Conservation (phyloP, 2,797 vertebrate species). For the Thunnus albacares region DNA sequence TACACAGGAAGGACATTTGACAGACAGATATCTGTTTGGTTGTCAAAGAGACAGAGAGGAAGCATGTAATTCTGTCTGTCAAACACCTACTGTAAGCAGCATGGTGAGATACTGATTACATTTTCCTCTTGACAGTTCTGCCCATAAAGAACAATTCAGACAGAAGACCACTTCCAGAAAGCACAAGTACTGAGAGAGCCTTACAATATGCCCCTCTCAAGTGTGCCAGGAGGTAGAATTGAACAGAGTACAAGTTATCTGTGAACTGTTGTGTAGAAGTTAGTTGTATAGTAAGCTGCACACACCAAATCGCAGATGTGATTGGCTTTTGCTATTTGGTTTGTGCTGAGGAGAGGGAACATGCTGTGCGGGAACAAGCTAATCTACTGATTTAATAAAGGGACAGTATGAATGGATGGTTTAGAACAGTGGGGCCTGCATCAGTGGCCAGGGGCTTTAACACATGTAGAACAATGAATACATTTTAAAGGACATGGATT, state of each 20-base stretch:
- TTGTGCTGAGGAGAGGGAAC: conserved; percentile 53
- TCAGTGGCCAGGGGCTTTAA: conserved; percentile 5
- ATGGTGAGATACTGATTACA: conserved; percentile 55
- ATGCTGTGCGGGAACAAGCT: conserved; percentile 62
- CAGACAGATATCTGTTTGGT: conserved; percentile 23
- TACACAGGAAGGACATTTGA: conserved; percentile 8
- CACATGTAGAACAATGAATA: conserved; percentile 22
- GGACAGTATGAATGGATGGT: conserved; percentile 45
- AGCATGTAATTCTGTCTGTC: conserved; percentile 52
- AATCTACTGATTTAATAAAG: conserved; percentile 74
- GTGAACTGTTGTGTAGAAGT: conserved; percentile 6
- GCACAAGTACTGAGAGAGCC: not conserved
- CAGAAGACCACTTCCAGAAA: conserved; percentile 14
- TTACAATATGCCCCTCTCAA: not conserved
- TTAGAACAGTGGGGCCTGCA: conserved; percentile 49
- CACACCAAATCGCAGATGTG: conserved; percentile 38
- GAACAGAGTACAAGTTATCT: not conserved
- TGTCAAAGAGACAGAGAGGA: conserved; percentile 32
- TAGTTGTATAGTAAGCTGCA: conserved; percentile 18
- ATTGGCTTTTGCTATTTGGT: conserved; percentile 41
- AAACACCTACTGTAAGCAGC: conserved; percentile 48
- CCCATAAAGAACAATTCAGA: conserved; percentile 36
- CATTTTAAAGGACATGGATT: not conserved
- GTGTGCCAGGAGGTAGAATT: not conserved
- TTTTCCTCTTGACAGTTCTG: conserved; percentile 35